A percentile compares a stretch with the other conserved stretches of the same genome.
These are phyloP conservation scores for Globicephala melas DNA, from an alignment of 2,113 vertebrate genomes.

Conservation along the genomic window DNA sequence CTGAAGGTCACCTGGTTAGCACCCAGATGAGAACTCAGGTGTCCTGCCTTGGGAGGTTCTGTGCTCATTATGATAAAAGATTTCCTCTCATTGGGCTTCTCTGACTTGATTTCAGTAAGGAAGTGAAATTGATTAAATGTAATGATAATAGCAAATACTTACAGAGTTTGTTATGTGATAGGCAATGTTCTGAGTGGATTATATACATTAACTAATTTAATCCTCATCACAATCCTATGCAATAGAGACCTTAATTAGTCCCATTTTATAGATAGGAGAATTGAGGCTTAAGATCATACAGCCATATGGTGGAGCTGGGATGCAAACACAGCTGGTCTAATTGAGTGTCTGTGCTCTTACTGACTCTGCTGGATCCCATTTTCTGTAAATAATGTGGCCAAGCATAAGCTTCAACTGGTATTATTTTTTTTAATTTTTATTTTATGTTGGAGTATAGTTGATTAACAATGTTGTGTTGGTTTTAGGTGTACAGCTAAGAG, in stretches of 20 bases:
- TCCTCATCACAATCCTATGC: not conserved
- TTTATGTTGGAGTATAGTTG: not conserved
- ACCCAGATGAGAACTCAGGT: not conserved
- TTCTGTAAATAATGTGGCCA: not conserved
- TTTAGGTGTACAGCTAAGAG: not conserved
- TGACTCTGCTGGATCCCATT: not conserved
- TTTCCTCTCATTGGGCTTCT: not conserved
- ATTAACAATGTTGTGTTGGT: not conserved
- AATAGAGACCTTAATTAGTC: not conserved
- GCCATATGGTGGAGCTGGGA: not conserved
- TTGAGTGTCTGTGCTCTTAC: not conserved
- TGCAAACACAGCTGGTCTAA: not conserved
- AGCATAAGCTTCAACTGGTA: not conserved
- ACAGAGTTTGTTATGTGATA: not conserved
- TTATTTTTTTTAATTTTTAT: not conserved
- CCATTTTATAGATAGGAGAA: not conserved
- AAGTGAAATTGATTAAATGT: not conserved
- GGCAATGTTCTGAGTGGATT: not conserved
- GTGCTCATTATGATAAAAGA: not conserved
- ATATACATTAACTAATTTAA: not conserved
- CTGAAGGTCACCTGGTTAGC: not conserved
- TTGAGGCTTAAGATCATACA: not conserved
- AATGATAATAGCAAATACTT: not conserved
- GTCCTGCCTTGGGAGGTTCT: not conserved
- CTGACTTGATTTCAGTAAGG: not conserved